Conservation (phyloP, 2,797 vertebrate species). For the Tenualosa thibaudeaui region DNA sequence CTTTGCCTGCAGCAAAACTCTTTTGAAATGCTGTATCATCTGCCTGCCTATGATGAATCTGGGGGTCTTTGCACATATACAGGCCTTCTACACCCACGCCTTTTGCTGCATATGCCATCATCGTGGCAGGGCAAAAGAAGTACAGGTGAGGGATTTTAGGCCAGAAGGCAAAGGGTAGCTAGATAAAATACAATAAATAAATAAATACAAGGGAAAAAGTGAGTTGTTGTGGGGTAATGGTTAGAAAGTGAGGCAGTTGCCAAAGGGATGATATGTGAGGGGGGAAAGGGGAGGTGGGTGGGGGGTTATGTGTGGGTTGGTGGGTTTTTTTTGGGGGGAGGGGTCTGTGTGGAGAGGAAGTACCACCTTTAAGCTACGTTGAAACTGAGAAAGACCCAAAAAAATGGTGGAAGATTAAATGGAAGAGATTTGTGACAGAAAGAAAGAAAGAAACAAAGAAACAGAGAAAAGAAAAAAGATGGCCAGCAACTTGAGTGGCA, state of each 20-base stretch:
- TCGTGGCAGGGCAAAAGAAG: neutral
- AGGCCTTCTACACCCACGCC: neutral
- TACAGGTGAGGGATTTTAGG: neutral
- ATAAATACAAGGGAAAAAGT: neutral
- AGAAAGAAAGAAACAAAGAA: slow-evolving; percentile 19
- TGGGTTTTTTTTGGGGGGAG: neutral
- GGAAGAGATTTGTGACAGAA: neutral
- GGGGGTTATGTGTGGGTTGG: neutral
- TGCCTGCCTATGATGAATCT: neutral
- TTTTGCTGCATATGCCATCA: neutral
- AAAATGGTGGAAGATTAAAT: neutral
- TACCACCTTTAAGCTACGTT: neutral
- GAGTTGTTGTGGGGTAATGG: neutral
- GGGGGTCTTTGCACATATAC: neutral
- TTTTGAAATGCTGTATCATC: neutral
- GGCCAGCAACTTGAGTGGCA: slow-evolving; percentile 43
- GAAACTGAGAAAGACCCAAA: neutral
- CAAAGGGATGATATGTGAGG: neutral
- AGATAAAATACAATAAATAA: neutral
- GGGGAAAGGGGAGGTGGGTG: too few relatives aligned
- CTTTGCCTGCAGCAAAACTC: neutral
- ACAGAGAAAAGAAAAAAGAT: slow-evolving; percentile 14
- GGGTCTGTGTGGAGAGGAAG: neutral
- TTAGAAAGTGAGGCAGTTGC: neutral
- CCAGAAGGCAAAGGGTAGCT: neutral